Base-by-base conservation (phyloP, 2,113 vertebrate genomes). In the Myocastor coypus region DNA sequence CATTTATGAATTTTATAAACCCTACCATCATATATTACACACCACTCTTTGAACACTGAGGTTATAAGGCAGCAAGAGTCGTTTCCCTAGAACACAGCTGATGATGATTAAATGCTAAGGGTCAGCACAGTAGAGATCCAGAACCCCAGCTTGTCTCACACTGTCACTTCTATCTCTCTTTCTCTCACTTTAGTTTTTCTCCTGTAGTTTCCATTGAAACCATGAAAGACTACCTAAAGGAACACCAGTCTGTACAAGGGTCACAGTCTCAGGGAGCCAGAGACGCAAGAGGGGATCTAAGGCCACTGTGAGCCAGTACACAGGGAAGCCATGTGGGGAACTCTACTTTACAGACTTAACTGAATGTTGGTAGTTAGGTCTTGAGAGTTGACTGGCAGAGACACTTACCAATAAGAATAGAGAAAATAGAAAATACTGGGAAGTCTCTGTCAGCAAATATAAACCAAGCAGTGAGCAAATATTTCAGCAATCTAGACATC, bases 371-470 rank as follows among this genome's bases (percentile, higher is more conserved):
- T 81, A 75, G 80, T 73, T 73, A 26, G n/a, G 40, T 57, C 26
- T 66, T 30, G 28, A 42, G 32, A 89, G 6, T 37, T 84, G 22
- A 71, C 6, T 77, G 61, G 12, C 52, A 63, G 0, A 55, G 37
- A 3, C 37, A 91, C 10, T 40, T 20, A 55, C 28, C 26, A 71
- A 89, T 83, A 46, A 89, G 46, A 92, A 86, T 32, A 12, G 32
- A 83, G 8, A 7, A 10, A 7, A 0, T 0, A 24, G 19, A 20
- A 10, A 10, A 46, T 32, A 71, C 0, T 61, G 16, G 40, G 37
- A 94, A 57, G 50, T 24, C 63, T 1, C 6, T 10, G 10, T 30
- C 0, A 71, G 32, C 12, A 92, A 88, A 63, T 57, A 80, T 26
- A 71, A 84, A 42, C 5, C 30, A 83, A 73, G 1, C 3, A 86